A percentile compares a stretch with the other conserved stretches of the same genome.
phyloP scores from a whole-genome alignment of 2,888 invertebrate genomes.

The Yponomeuta cagnagella region DNA sequence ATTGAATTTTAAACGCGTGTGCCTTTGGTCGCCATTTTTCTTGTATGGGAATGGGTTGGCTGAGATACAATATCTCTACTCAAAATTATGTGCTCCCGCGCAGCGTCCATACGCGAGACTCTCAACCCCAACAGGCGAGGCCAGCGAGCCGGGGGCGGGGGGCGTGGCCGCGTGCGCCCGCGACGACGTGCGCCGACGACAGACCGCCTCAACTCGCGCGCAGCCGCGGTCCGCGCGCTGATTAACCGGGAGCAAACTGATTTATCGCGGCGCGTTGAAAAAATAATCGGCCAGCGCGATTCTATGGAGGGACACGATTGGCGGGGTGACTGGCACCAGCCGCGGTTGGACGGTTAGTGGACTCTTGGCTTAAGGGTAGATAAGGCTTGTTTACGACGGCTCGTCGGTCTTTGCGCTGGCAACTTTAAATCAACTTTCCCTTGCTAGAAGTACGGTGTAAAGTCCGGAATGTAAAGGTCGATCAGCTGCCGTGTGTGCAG shows the following conservation, averaged over 20 bases:
- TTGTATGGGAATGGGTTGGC: too few relatives aligned
- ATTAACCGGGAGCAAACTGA: slow-evolving; percentile 68
- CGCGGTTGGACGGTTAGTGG: slow-evolving; percentile 66
- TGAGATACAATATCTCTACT: too few relatives aligned
- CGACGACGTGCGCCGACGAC: slow-evolving; percentile 89
- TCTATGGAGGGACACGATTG: slow-evolving; percentile 67
- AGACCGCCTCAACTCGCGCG: slow-evolving; percentile 77
- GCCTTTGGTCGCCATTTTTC: too few relatives aligned
- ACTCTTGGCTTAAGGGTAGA: background rate
- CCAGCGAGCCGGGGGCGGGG: slow-evolving; percentile 22
- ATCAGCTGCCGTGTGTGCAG: too few relatives aligned
- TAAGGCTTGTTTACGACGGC: background rate
- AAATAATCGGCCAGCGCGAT: slow-evolving; percentile 66
- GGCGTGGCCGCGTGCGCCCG: slow-evolving; percentile 51
- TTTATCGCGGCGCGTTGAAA: slow-evolving; percentile 73
- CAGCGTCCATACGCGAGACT: too few relatives aligned
- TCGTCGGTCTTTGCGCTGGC: background rate
- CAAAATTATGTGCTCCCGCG: too few relatives aligned
- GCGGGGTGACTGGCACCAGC: slow-evolving; percentile 63
- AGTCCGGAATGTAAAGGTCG: too few relatives aligned
- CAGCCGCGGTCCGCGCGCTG: slow-evolving; percentile 44
- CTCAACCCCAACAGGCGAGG: background rate
- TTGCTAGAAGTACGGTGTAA: too few relatives aligned
- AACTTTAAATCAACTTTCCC: too few relatives aligned
- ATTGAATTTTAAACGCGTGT: too few relatives aligned